These are phyloP conservation scores for Eira barbara DNA, from an alignment of 2,113 vertebrate species.

Conservation along the genomic window DNA sequence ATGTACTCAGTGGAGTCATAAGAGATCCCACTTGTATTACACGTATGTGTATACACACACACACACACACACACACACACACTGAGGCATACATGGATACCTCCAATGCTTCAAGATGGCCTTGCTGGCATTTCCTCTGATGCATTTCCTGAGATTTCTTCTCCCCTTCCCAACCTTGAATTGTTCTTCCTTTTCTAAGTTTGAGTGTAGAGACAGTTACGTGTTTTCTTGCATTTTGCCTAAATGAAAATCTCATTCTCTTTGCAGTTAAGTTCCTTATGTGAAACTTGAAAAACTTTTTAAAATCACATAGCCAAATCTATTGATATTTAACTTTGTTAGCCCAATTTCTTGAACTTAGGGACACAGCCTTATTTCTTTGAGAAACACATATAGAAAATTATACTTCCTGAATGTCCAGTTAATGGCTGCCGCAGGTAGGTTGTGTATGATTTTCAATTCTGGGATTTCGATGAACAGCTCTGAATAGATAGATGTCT, in stretches of 20 bases:
- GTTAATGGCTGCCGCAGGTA: not conserved
- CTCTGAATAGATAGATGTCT: not conserved
- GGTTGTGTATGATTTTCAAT: not conserved
- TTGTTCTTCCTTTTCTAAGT: not conserved
- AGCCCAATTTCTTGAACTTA: not conserved
- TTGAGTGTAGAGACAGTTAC: not conserved
- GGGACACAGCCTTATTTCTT: not conserved
- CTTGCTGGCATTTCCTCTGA: not conserved
- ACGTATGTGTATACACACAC: not conserved
- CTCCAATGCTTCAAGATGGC: not conserved
- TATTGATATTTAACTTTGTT: not conserved
- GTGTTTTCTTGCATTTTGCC: not conserved
- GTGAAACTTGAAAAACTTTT: not conserved
- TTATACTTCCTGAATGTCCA: not conserved
- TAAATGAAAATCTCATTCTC: conserved; percentile 8
- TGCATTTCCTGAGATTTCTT: not conserved
- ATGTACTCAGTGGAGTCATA: not conserved
- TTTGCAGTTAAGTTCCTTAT: not conserved
- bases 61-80: not conserved
- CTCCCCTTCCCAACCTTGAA: not conserved
- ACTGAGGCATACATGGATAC: not conserved
- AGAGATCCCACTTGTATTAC: not conserved
- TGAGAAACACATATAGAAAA: not conserved
- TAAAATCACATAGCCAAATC: not conserved
- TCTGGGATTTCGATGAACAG: not conserved